A percentile compares a stretch with the other conserved stretches of the same genome.
Conservation (phyloP, 2,797 vertebrate species). For the Sebastes hubbsi region DNA sequence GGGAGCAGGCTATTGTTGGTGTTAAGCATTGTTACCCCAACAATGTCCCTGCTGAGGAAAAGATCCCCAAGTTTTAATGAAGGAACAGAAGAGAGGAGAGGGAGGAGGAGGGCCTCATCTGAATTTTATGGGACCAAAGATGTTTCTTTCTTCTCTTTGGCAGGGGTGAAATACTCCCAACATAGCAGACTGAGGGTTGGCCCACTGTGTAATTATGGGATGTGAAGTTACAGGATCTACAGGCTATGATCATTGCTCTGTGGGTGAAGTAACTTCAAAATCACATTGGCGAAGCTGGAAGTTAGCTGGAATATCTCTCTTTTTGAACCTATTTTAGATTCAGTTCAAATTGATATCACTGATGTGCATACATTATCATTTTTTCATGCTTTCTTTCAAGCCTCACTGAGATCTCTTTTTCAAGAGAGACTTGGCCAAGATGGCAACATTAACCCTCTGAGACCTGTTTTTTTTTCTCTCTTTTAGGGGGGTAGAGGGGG, state of each 20-base stretch:
- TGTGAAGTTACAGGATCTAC: constrained; percentile 37
- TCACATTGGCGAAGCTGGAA: background rate
- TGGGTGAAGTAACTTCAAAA: constrained; percentile 3
- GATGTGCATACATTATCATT: background rate
- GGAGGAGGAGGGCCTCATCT: constrained; percentile 31
- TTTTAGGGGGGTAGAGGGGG: background rate
- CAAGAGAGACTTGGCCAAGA: background rate
- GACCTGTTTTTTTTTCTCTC: background rate
- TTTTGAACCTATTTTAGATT: constrained; percentile 10
- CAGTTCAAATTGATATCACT: background rate
- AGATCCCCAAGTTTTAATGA: constrained; percentile 35
- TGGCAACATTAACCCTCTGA: background rate
- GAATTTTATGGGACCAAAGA: constrained; percentile 47
- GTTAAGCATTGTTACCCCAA: constrained; percentile 74
- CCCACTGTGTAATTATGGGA: constrained; percentile 48
- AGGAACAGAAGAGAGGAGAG: constrained; percentile 6
- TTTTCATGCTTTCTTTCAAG: background rate
- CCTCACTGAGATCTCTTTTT: background rate
- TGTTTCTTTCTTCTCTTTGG: constrained; percentile 37
- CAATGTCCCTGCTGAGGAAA: constrained; percentile 47
- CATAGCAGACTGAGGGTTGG: constrained; percentile 54
- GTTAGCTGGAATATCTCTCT: background rate
- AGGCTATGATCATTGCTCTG: constrained; percentile 42
- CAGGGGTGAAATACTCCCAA: constrained; percentile 39
- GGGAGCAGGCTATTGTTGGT: constrained; percentile 72